Evolutionary conservation across 2,113 vertebrate species (phyloP).

Genomic region (Seriola rivoliana): DNA sequence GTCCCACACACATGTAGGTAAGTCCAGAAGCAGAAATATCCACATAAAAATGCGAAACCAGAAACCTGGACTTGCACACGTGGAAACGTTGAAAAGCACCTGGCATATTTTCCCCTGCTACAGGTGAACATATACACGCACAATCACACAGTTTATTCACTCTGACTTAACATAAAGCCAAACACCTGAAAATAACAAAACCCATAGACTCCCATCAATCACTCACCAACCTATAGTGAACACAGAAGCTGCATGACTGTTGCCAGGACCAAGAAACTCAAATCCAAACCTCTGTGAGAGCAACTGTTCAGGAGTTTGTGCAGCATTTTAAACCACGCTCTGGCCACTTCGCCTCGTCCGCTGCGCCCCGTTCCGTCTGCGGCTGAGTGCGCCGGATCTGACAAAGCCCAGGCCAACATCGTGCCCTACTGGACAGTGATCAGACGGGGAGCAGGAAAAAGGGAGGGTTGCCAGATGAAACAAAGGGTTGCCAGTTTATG

Average conservation of each 20-base stretch:
- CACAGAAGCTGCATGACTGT: constrained; percentile 4
- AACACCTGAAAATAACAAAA: constrained; percentile 43
- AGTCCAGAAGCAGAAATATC: neutral
- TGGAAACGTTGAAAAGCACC: neutral
- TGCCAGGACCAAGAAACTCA: neutral
- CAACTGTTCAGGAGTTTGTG: constrained; percentile 5
- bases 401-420: constrained; percentile 38
- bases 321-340: neutral
- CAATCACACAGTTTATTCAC: neutral
- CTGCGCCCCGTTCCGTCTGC: constrained; percentile 33
- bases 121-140: constrained; percentile 1
- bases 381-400: constrained; percentile 18
- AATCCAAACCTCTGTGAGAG: constrained; percentile 7
- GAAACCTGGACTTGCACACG: neutral
- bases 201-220: constrained; percentile 34
- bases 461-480: constrained; percentile 34
- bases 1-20: neutral
- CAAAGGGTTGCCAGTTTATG: constrained; percentile 38
- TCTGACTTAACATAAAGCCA: constrained; percentile 16
- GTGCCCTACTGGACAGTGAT: constrained; percentile 44
- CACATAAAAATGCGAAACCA: neutral
- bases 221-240: constrained; percentile 1
- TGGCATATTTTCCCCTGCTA: neutral
- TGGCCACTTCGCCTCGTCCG: constrained; percentile 12
- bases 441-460: constrained; percentile 30